Percentiles rank a stretch among this genome's conserved stretches.
These are phyloP conservation scores for Trissoscelio sp. DNA, from an alignment of 2,888 invertebrate genomes.

Conservation along the genomic window DNA sequence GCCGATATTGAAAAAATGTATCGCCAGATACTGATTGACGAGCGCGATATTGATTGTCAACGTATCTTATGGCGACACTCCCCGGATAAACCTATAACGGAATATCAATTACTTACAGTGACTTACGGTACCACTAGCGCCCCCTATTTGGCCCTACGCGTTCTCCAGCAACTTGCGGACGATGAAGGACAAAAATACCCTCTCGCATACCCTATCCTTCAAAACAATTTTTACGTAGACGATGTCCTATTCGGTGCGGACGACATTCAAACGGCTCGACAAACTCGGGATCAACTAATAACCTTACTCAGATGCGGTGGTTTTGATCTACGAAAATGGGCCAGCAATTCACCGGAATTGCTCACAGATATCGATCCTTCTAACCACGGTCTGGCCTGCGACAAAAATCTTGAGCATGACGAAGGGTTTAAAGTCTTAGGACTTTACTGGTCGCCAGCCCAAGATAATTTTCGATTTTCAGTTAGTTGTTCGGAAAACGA, in stretches of 20 bases:
- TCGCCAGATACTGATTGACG: too few species aligned
- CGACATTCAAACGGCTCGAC: neutral
- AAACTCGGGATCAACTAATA: neutral
- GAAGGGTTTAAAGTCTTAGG: neutral
- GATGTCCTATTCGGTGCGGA: neutral
- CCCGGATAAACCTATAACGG: neutral
- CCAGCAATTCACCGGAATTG: neutral
- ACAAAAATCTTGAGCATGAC: neutral
- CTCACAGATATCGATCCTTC: neutral
- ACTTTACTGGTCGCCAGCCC: neutral
- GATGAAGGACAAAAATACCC: neutral
- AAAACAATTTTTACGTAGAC: neutral
- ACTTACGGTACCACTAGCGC: neutral
- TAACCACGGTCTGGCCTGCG: neutral
- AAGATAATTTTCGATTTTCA: neutral
- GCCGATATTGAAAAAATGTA: conserved; percentile 6
- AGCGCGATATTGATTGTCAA: too few species aligned
- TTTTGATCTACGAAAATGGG: conserved; percentile 2
- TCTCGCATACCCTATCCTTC: neutral
- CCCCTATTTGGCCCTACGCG: neutral
- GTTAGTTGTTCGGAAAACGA: neutral
- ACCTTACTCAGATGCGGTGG: neutral
- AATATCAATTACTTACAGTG: neutral
- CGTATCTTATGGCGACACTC: too few species aligned
- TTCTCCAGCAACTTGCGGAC: neutral